Conservation (phyloP, 35 echinoderm and acorn worm genomes). For the Apostichopus parvimensis region DNA sequence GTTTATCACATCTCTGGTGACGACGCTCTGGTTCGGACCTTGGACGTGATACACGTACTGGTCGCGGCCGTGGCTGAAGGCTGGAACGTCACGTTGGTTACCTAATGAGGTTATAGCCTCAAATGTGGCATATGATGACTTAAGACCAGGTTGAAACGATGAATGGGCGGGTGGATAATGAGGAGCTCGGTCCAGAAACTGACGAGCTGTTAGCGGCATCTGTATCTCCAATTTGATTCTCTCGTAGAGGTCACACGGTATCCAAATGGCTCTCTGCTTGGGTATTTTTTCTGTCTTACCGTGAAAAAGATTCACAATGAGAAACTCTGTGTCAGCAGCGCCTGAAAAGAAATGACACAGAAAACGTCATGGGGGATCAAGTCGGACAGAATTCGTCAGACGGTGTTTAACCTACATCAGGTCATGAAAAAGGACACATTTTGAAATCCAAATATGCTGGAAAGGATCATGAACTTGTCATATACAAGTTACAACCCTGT, state of each 20-base stretch:
- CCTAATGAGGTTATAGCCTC: constrained; percentile 16
- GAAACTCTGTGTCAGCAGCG: constrained; percentile 79
- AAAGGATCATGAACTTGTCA: too few relatives aligned
- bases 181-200: constrained; percentile 69
- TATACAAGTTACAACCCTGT: too few relatives aligned
- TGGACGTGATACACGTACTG: constrained; percentile 12
- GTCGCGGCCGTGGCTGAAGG: neutral
- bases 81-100: neutral
- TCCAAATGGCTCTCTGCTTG: constrained; percentile 79
- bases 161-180: constrained; percentile 10
- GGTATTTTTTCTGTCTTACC: constrained; percentile 81
- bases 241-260: constrained; percentile 66
- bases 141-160: neutral
- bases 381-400: too few relatives aligned
- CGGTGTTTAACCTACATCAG: too few relatives aligned
- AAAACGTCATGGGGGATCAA: too few relatives aligned
- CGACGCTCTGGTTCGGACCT: constrained; percentile 47
- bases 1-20: constrained; percentile 72
- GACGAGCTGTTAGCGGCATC: constrained; percentile 75
- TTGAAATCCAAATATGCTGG: too few relatives aligned
- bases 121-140: neutral
- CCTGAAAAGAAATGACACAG: constrained; percentile 51
- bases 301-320: constrained; percentile 87
- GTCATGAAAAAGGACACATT: too few relatives aligned
- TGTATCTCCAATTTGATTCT: constrained; percentile 88